A percentile compares a stretch with the other conserved stretches of the same genome.
Conservation (phyloP, 2,797 vertebrate species). For the Acanthurus tractus region DNA sequence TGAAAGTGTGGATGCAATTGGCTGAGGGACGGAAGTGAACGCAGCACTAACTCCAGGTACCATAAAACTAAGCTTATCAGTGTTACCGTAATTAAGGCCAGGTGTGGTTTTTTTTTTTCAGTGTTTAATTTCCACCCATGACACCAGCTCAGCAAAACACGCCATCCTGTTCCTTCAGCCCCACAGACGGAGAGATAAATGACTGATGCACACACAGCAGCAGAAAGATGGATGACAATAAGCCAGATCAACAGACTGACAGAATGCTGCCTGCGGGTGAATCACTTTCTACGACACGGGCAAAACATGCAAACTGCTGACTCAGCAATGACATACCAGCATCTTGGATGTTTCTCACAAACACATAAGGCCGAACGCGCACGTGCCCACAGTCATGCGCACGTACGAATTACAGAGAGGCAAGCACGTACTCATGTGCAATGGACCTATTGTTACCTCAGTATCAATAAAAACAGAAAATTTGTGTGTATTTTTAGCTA, state of each 20-base stretch:
- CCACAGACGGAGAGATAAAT: slow-evolving; percentile 10
- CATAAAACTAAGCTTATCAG: slow-evolving; percentile 35
- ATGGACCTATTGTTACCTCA: no score
- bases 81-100: slow-evolving; percentile 3
- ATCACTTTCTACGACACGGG: slow-evolving; percentile 15
- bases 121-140: slow-evolving; percentile 61
- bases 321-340: slow-evolving; percentile 22
- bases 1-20: not conserved
- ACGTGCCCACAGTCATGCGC: slow-evolving; percentile 1
- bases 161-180: slow-evolving; percentile 20
- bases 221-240: slow-evolving; percentile 26
- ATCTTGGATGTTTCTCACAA: slow-evolving; percentile 13
- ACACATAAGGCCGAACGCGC: not conserved
- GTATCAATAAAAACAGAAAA: no score
- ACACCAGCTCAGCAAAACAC: slow-evolving; percentile 58
- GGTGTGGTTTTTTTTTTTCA: slow-evolving; percentile 11
- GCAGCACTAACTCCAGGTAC: not conserved
- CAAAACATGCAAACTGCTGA: slow-evolving; percentile 29
- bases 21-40: no score
- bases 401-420: not conserved
- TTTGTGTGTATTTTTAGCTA: no score
- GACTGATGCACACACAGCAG: slow-evolving; percentile 6
- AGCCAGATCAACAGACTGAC: slow-evolving; percentile 13
- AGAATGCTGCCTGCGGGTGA: slow-evolving; percentile 31
- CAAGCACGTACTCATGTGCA: not conserved